Evolutionary conservation across 2,113 vertebrate species (phyloP).

Genomic region (Crotalus horridus): DNA sequence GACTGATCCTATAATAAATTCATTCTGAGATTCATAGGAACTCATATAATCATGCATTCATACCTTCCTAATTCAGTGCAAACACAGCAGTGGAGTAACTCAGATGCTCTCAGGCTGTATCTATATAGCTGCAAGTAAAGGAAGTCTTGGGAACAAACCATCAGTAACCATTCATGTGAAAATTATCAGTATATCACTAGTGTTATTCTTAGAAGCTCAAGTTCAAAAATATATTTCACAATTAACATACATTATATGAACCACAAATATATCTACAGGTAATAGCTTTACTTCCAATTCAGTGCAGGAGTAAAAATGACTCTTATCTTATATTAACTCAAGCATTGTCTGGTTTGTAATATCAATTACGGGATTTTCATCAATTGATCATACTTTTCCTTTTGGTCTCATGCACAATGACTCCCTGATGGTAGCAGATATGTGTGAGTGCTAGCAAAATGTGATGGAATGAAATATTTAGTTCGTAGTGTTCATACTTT

Average conservation of each 20-base stretch:
- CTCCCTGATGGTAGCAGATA: not conserved
- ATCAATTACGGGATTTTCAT: not conserved
- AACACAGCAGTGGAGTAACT: not conserved
- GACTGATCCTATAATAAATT: not conserved
- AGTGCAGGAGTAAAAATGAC: not conserved
- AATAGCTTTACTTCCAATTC: not conserved
- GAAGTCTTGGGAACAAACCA: not conserved
- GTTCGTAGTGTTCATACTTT: constrained; percentile 12
- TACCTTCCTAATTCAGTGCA: not conserved
- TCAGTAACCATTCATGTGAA: not conserved
- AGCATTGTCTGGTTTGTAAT: not conserved
- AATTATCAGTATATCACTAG: not conserved
- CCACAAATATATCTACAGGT: not conserved
- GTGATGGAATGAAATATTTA: not conserved
- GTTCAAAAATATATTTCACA: not conserved
- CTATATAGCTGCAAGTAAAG: not conserved
- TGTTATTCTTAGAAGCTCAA: not conserved
- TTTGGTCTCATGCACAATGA: not conserved
- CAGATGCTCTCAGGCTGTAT: not conserved
- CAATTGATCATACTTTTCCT: not conserved
- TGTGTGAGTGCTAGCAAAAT: not conserved
- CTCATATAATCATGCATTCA: not conserved
- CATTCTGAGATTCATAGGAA: not conserved
- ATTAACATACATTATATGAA: constrained; percentile 17
- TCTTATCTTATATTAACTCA: not conserved